Base-by-base conservation (phyloP, 2,113 vertebrate genomes). In the Odontophorus gujanensis region DNA sequence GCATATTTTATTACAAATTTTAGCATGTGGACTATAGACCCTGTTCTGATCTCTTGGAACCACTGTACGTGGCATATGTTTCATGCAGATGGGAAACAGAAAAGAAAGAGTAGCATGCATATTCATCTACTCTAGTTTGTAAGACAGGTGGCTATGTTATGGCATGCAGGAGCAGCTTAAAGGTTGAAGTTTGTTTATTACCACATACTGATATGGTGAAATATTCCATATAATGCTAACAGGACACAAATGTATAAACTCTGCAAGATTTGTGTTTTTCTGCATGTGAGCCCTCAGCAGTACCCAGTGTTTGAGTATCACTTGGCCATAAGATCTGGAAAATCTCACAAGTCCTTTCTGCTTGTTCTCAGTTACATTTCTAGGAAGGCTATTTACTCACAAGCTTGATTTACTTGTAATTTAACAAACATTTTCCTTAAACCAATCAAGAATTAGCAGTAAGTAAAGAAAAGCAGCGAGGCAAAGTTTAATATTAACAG, bases 61-160 rank as follows among this genome's bases (percentile, higher is more conserved):
- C 83, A 7, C 72, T 89, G 43, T 62, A 53, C 32, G 2, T 69
- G 91, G 92, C 96, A 97, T 97, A 95, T 96, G 96, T 93, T 96
- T 91, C 91, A 85, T 87, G 93, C 95, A 97, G 96, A 94, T 97
- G 97, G 96, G 92, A 93, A 86, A 85, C 15, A 91, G 84, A 90
- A 87, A 79, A 78, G 80, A 80, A 68, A 92, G 71, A 78, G 76
- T 47, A 93, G 92, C 83, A 93, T 96, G 75, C 92, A 85, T 96
- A 96, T 95, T 95, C 91, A 93, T 95, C 94, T 86, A 48, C 90
- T 96, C 88, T 51, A 38, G 14, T 88, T 80, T 74, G 76, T 34
- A 53, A 87, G 61, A 53, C 66, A 94, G 68, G 92, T 93, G 77
- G 73, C 87, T 95, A 13, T 79, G 71, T 77, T 69, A 85, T 21